Evolutionary conservation across 2,888 invertebrate genomes (phyloP).

Genomic region (Drosophila gaucha): DNA sequence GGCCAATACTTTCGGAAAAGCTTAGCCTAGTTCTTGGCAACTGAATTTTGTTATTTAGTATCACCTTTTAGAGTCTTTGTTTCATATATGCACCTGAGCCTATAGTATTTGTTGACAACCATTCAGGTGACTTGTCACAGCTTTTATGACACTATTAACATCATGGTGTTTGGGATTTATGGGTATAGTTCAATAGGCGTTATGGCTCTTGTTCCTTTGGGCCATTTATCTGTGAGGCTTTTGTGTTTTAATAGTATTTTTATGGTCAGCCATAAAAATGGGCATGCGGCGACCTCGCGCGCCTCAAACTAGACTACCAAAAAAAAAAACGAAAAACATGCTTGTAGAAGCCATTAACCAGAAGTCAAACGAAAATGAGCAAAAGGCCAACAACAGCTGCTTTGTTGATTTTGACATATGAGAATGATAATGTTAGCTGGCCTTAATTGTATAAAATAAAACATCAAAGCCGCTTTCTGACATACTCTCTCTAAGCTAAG

Average conservation of each 20-base stretch:
- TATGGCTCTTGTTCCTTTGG: slow-evolving; percentile 19
- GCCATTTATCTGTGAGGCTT: slow-evolving; percentile 31
- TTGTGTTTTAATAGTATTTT: slow-evolving; percentile 32
- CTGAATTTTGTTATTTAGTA: neutral
- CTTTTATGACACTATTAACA: slow-evolving; percentile 69
- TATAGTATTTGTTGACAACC: neutral
- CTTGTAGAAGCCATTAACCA: slow-evolving; percentile 46
- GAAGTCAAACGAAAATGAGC: slow-evolving; percentile 24
- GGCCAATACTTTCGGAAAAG: too few relatives aligned
- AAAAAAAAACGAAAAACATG: slow-evolving; percentile 18
- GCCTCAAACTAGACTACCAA: slow-evolving; percentile 46
- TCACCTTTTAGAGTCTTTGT: neutral
- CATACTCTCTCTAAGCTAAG: slow-evolving; percentile 9
- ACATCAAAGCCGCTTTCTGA: slow-evolving; percentile 20
- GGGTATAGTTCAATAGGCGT: slow-evolving; percentile 26
- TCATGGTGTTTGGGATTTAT: slow-evolving; percentile 62
- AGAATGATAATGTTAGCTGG: slow-evolving; percentile 47
- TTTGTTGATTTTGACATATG: slow-evolving; percentile 68
- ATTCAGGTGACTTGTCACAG: slow-evolving; percentile 50
- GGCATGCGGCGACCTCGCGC: slow-evolving; percentile 19
- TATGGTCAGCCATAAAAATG: slow-evolving; percentile 54
- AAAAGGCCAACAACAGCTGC: slow-evolving; percentile 50
- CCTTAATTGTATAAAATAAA: slow-evolving; percentile 54
- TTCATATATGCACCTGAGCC: neutral
- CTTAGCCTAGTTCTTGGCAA: neutral